Base-by-base conservation (phyloP, 2,113 vertebrate genomes). In the Entosphenus tridentatus region DNA sequence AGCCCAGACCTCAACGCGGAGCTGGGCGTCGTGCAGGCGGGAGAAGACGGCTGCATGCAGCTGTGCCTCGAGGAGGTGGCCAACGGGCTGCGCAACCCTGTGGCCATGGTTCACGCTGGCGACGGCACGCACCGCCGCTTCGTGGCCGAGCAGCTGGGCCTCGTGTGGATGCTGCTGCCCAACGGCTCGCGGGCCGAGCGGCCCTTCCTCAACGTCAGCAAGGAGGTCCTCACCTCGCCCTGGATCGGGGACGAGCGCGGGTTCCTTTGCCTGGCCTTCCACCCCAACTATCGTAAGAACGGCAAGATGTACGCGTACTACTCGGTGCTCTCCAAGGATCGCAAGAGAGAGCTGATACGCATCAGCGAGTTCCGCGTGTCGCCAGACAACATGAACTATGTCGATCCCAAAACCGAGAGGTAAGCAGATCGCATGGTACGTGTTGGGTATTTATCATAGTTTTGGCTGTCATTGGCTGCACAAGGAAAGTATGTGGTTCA, bases 161-260 rank as follows among this genome's bases (percentile, higher is more conserved):
- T 87, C 1, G 73, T 87, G 57, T 89, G 86, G 87, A 81, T 87
- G 55, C 86, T 79, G 59, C 75, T 88, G 13, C 79, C 71, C 0
- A 77, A 84, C 0, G 82, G 86, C 69, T 86, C 80, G 70, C 71
- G 73, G 17, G 72, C 88, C 68, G 78, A 84, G 56, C 78, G 80
- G 56, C 86, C 86, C 13, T 90, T 88, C 68, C 72, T 89, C 75
- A 83, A 87, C 72, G 73, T 88, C 71, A 84, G 74, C 17, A 83
- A 74, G 2, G 75, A 76, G 2, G 83, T 87, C 70, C 57, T 88
- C 77, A 83, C 84, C 67, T 83, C 81, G 0, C 81, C 76, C 0
- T 84, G 86, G 86, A 70, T 82, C 10, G 86, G 84, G 5, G 84
- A 91, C 16, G 85, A 89, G 75, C 80, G 84, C 12, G 86, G 84